Conservation (phyloP, 2,888 invertebrate species). For the Polyploca ridens region DNA sequence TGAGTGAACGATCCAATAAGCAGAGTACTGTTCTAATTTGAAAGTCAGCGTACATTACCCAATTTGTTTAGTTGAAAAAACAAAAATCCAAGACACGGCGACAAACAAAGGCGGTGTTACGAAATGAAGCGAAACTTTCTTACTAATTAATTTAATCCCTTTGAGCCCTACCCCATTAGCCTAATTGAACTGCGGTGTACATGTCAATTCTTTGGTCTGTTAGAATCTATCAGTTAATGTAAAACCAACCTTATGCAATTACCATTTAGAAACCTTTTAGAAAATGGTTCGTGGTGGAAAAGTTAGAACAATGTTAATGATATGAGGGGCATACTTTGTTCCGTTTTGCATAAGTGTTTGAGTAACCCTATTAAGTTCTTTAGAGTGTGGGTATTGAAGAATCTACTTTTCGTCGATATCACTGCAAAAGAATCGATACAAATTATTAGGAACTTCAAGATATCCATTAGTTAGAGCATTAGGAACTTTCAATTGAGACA, state of each 20-base stretch:
- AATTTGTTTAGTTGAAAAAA: constrained; percentile 51
- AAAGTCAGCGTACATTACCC: constrained; percentile 31
- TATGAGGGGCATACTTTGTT: constrained; percentile 72
- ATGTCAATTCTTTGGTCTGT: constrained; percentile 80
- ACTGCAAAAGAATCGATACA: background rate
- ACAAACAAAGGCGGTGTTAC: constrained; percentile 76
- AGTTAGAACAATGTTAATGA: constrained; percentile 67
- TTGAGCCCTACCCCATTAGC: constrained; percentile 81
- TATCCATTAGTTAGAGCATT: background rate
- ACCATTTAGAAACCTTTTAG: constrained; percentile 31
- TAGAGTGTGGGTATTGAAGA: constrained; percentile 26
- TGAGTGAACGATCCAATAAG: background rate
- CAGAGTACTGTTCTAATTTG: constrained; percentile 18
- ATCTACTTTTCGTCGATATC: background rate
- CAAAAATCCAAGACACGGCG: constrained; percentile 62
- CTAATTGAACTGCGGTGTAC: constrained; percentile 84
- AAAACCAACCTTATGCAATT: constrained; percentile 37
- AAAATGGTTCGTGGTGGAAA: constrained; percentile 20
- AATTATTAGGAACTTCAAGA: background rate
- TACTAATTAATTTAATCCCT: constrained; percentile 84
- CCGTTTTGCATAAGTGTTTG: constrained; percentile 75
- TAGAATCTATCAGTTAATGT: constrained; percentile 26
- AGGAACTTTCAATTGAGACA: constrained; percentile 1
- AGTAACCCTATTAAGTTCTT: constrained; percentile 45
- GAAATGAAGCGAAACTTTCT: constrained; percentile 80